phyloP scores from a whole-genome alignment of 2,797 vertebrate species.

The Diplodus sargus region DNA sequence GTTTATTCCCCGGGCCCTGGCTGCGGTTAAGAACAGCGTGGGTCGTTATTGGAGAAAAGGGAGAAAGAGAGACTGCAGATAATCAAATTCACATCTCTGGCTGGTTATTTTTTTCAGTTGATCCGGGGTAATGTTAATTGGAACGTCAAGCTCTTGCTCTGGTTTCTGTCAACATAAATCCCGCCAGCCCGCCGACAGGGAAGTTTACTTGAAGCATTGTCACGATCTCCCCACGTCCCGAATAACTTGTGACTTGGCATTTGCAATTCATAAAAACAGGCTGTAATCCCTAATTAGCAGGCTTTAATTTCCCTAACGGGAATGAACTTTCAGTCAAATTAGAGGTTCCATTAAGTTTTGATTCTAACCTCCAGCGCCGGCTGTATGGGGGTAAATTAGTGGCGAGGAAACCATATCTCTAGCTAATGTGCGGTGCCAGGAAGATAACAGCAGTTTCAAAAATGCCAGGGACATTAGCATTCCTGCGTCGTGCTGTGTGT shows the following conservation, averaged over 20 bases:
- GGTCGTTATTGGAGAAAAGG: slow-evolving; percentile 44
- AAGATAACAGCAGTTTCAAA: slow-evolving; percentile 75
- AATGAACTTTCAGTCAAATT: slow-evolving; percentile 77
- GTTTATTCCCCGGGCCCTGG: slow-evolving; percentile 62
- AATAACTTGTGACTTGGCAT: slow-evolving; percentile 55
- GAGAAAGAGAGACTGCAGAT: slow-evolving; percentile 49
- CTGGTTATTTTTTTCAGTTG: slow-evolving; percentile 49
- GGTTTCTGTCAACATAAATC: slow-evolving; percentile 33
- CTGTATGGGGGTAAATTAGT: slow-evolving; percentile 60
- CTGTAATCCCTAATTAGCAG: slow-evolving; percentile 72
- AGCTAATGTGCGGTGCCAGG: slow-evolving; percentile 71
- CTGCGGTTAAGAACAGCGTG: slow-evolving; percentile 61
- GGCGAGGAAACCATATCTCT: slow-evolving; percentile 72
- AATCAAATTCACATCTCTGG: slow-evolving; percentile 68
- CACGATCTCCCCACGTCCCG: slow-evolving; percentile 26
- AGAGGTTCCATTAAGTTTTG: slow-evolving; percentile 69
- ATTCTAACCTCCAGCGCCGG: slow-evolving; percentile 62
- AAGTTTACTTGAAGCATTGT: slow-evolving; percentile 34
- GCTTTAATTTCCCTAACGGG: slow-evolving; percentile 70
- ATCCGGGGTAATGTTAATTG: slow-evolving; percentile 55
- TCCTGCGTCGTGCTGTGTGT: slow-evolving; percentile 49
- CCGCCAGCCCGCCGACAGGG: slow-evolving; percentile 7
- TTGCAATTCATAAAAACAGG: slow-evolving; percentile 64
- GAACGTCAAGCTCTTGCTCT: slow-evolving; percentile 38
- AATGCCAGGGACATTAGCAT: slow-evolving; percentile 79